These are phyloP conservation scores for Melanocharis versteri DNA, from an alignment of 2,113 vertebrate genomes.

Conservation along the genomic window DNA sequence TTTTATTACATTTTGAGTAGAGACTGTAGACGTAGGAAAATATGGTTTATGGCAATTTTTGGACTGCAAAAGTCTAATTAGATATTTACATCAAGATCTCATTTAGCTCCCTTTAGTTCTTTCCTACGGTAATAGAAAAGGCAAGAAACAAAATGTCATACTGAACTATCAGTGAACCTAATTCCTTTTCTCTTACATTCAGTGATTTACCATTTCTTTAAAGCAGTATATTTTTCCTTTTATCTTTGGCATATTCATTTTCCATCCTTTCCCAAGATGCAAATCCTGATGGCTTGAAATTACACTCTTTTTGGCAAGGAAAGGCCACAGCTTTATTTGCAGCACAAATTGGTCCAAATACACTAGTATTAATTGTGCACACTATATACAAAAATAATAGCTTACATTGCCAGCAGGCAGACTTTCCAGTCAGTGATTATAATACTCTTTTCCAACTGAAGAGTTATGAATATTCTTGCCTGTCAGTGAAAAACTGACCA, in stretches of 20 bases:
- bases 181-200: neutral
- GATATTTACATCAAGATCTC: neutral
- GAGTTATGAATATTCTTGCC: neutral
- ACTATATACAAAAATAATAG: conserved; percentile 33
- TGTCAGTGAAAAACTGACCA: conserved; percentile 8
- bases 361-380: conserved; percentile 43
- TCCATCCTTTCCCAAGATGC: neutral
- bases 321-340: conserved; percentile 39
- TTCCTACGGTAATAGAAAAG: neutral
- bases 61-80: neutral
- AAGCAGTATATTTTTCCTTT: neutral
- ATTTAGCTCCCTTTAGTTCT: neutral
- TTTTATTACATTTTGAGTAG: neutral
- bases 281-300: neutral
- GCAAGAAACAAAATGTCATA: neutral
- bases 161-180: neutral
- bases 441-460: neutral
- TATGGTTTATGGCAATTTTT: neutral
- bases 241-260: conserved; percentile 19
- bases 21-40: neutral
- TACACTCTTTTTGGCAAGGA: conserved; percentile 18
- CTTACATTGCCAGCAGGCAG: conserved; percentile 34
- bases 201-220: conserved; percentile 9
- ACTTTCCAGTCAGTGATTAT: neutral
- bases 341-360: conserved; percentile 37